phyloP scores from a whole-genome alignment of 53 echinoderm and acorn worm genomes.

The Stichopus horrens region DNA sequence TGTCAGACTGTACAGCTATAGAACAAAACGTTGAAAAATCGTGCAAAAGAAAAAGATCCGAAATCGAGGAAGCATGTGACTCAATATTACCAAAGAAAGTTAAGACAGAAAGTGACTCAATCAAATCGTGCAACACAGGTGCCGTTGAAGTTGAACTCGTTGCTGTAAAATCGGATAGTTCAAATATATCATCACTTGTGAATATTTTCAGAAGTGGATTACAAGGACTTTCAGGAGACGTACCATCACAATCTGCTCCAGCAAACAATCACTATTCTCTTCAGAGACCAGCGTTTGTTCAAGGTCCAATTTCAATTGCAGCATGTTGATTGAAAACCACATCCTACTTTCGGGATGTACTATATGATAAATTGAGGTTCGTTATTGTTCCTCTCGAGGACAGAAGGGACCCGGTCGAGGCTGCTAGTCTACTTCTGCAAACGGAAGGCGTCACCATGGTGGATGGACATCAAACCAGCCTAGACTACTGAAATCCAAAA shows the following conservation, averaged over 20 bases:
- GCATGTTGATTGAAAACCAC: conserved; percentile 48
- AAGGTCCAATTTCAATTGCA: conserved; percentile 56
- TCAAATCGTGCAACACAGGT: background rate
- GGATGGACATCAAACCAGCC: no score
- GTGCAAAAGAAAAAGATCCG: conserved; percentile 62
- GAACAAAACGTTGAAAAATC: conserved; percentile 37
- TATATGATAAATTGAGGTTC: conserved; percentile 3
- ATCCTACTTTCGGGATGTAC: background rate
- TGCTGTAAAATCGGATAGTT: conserved; percentile 42
- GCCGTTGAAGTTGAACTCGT: background rate
- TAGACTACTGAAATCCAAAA: no score
- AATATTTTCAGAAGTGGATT: conserved; percentile 93
- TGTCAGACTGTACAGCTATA: conserved; percentile 28
- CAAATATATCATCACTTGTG: conserved; percentile 77
- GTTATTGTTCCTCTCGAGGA: background rate
- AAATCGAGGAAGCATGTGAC: conserved; percentile 72
- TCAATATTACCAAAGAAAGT: conserved; percentile 65
- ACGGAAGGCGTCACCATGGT: no score
- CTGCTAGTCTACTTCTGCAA: no score
- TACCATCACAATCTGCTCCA: conserved; percentile 41
- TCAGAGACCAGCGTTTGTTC: conserved; percentile 24
- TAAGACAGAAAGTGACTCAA: conserved; percentile 48
- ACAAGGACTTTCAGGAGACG: conserved; percentile 85
- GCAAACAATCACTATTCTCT: conserved; percentile 53
- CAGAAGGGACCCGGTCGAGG: no score